Base-by-base conservation (phyloP, 2,797 vertebrate species). In the Holocentrus rufus region DNA sequence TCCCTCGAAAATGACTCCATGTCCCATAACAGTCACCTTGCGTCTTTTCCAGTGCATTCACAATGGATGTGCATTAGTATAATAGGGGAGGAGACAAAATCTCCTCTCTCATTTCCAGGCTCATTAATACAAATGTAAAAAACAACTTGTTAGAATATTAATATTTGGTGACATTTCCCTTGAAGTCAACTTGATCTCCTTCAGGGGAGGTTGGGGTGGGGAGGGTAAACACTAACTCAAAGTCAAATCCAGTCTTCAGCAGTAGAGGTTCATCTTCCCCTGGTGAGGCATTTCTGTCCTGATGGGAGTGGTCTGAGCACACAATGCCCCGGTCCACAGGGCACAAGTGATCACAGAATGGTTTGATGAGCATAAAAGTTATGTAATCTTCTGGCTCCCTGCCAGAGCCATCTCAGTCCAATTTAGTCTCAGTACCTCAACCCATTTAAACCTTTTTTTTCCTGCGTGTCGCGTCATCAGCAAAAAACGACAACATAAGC, bases 361-460 rank as follows among this genome's bases (percentile, higher is more conserved):
- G 22, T 27, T 25, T 36, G 27, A 67, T 58, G 68, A 53, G 67
- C 34, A 61, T 27, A 36, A 7, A 18, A 60, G 70, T 60, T 1
- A 72, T 5, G n/a, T 76, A 80, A 83, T 66, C 69, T 61, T 60
- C 1, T 44, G 5, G 49, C 50, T 47, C 58, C 60, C 56, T 56
- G 25, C 44, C 52, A 46, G 1, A n/a, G 8, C 25, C 62, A 56
- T 49, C 27, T 22, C 47, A 31, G 55, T 57, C 30, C 60, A 60
- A 46, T 47, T 57, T 18, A 49, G 58, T 4, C 59, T 25, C 25
- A 39, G 66, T 55, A n/a, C 68, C 76, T 52, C 64, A 67, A 49
- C 69, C 69, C 68, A 54, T 79, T 61, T 73, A 5, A 83, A 76
- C 58, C 66, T 8, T 39, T 74, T 72, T 76, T 57, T 76, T 62